Evolutionary conservation across 2,113 vertebrate species (phyloP).

Genomic region (Acanthochromis polyacanthus): DNA sequence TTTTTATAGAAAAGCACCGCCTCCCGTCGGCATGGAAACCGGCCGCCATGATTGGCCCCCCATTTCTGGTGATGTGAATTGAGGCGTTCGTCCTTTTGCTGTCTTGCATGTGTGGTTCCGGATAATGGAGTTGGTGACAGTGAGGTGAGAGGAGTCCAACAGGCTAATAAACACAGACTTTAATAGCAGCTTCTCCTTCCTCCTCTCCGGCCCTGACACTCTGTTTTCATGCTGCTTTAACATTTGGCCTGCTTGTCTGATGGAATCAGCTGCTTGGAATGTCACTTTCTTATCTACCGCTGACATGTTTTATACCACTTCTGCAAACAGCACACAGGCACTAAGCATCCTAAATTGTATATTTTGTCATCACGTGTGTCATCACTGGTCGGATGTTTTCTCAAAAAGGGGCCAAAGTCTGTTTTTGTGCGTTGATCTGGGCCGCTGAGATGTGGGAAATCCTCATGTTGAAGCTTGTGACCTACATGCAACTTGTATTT

Average conservation of each 20-base stretch:
- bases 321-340: not conserved
- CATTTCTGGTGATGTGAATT: conserved; percentile 45
- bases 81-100: conserved; percentile 39
- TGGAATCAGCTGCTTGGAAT: not conserved
- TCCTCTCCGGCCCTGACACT: conserved; percentile 12
- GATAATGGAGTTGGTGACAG: conserved; percentile 43
- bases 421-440: not conserved
- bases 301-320: conserved; percentile 18
- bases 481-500: conserved; percentile 33
- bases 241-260: conserved; percentile 12
- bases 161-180: conserved; percentile 13
- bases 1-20: conserved; percentile 74
- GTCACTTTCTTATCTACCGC: not conserved
- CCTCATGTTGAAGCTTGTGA: conserved; percentile 2
- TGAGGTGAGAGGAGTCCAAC: conserved; percentile 10
- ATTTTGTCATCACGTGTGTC: not conserved
- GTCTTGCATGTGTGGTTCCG: conserved; percentile 29
- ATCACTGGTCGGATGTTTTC: not conserved
- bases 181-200: conserved; percentile 14
- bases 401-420: not conserved
- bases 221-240: conserved; percentile 17
- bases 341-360: not conserved
- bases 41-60: conserved; percentile 54
- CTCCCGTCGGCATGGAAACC: conserved; percentile 76
- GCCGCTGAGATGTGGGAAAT: conserved; percentile 25